Conservation (phyloP, 2,113 vertebrate species). For the Varanus salvator region DNA sequence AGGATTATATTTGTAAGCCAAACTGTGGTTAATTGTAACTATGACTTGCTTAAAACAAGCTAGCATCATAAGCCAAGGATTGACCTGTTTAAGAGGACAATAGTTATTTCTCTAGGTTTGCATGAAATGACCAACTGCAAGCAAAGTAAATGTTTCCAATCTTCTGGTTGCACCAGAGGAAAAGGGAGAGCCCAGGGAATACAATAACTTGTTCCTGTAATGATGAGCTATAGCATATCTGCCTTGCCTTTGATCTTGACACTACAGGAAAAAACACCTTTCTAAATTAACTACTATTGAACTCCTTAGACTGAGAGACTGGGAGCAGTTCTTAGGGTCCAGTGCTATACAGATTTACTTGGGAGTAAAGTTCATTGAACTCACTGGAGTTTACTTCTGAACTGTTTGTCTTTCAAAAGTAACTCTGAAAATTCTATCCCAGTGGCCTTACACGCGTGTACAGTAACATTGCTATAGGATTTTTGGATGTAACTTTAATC, state of each 20-base stretch:
- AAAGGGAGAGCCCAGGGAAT: background rate
- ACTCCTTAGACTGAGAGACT: background rate
- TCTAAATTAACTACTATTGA: background rate
- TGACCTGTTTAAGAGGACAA: background rate
- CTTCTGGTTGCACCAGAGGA: background rate
- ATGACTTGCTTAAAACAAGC: background rate
- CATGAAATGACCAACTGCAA: background rate
- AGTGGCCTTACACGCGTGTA: background rate
- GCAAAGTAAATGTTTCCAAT: background rate
- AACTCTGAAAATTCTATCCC: background rate
- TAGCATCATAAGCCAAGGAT: background rate
- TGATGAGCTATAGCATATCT: background rate
- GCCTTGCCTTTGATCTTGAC: background rate
- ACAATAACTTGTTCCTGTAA: background rate
- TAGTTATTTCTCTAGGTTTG: background rate
- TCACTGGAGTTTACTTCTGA: background rate
- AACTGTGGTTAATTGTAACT: background rate
- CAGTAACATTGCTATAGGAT: background rate
- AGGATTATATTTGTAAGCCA: background rate
- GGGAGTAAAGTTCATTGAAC: background rate
- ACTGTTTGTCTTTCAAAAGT: background rate
- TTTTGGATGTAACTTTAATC: background rate
- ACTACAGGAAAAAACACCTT: background rate
- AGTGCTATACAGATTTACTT: background rate
- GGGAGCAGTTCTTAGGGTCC: background rate